Conservation (phyloP, 30 jellyfish, hydroid and myxozoan genomes). For the Turritopsis rubra region DNA sequence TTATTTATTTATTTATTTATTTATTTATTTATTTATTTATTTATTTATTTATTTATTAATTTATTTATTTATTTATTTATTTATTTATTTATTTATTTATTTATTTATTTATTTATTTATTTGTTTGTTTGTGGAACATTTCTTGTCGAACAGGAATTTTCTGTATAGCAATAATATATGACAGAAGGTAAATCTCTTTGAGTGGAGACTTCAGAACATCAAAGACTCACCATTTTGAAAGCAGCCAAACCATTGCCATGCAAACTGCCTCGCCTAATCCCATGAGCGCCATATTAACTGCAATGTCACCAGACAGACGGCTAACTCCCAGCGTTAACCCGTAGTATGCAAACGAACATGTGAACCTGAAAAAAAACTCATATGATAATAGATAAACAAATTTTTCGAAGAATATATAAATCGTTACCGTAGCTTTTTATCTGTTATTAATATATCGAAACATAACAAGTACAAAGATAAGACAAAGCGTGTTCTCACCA, state of each 20-base stretch:
- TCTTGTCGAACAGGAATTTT: too few species aligned
- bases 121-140: too few species aligned
- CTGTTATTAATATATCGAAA: not conserved
- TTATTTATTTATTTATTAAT: too few species aligned
- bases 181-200: too few species aligned
- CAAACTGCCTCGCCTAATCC: slow-evolving; percentile 11
- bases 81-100: too few species aligned
- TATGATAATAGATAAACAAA: not conserved
- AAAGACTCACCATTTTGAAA: not conserved
- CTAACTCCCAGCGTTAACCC: slow-evolving; percentile 15
- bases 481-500: not conserved
- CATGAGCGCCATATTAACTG: slow-evolving; percentile 21
- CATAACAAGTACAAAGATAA: not conserved
- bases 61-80: too few species aligned
- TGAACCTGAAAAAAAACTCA: not conserved
- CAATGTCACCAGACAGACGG: not conserved
- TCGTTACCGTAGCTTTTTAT: too few species aligned
- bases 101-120: too few species aligned
- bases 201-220: not conserved
- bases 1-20: too few species aligned
- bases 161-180: too few species aligned
- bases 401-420: not conserved
- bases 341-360: slow-evolving; percentile 12
- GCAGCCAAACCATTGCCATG: not conserved
- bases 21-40: too few species aligned